Evolutionary conservation across 1,140 invertebrate species (phyloP).

Genomic region (Magallana gigas): DNA sequence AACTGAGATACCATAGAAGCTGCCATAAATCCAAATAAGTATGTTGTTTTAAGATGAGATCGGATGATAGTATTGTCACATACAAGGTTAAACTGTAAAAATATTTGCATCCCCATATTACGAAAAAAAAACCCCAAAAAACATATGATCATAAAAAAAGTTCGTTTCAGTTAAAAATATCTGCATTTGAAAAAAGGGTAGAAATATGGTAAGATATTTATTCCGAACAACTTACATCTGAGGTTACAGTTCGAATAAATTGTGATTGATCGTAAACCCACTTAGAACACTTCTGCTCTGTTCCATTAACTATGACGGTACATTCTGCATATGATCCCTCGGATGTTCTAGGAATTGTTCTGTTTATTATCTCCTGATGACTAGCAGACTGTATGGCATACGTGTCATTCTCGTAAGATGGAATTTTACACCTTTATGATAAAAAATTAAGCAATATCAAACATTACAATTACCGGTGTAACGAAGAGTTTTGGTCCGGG

Average conservation of each 20-base stretch:
- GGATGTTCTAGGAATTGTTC: not conserved
- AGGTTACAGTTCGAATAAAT: not conserved
- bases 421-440: not conserved
- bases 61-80: not conserved
- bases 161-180: too few species aligned
- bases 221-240: not conserved
- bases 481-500: too few species aligned
- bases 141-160: too few species aligned
- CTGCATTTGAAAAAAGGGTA: too few species aligned
- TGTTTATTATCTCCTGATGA: constrained; percentile 14
- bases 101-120: not conserved
- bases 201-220: too few species aligned
- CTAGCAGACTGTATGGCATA: not conserved
- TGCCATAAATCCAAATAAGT: not conserved
- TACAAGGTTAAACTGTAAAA: not conserved
- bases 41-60: not conserved
- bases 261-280: constrained; percentile 22
- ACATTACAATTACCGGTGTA: too few species aligned
- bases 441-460: too few species aligned
- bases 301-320: constrained; percentile 12
- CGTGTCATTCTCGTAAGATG: not conserved
- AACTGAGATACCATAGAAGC: not conserved
- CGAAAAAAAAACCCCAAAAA: too few species aligned
- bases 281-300: not conserved
- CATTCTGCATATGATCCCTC: not conserved